These are phyloP conservation scores for Gobiocypris rarus DNA, from an alignment of 2,113 vertebrate species.

Conservation along the genomic window DNA sequence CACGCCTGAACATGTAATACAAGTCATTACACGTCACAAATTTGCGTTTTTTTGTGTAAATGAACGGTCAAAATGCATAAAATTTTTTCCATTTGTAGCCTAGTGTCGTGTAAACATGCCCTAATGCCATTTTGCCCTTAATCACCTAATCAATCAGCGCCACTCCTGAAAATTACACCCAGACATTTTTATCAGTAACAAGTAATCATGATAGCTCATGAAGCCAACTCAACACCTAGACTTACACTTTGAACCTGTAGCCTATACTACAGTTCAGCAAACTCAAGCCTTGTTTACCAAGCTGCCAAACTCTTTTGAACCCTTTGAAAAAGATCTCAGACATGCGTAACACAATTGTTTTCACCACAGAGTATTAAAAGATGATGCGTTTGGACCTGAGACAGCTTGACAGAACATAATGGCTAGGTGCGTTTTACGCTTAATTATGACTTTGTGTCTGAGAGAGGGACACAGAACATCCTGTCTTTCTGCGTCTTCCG, in stretches of 20 bases:
- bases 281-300: conserved; percentile 16
- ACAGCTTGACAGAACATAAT: conserved; percentile 15
- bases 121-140: not conserved
- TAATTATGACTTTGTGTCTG: conserved; percentile 26
- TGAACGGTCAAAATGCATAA: no score
- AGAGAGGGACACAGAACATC: conserved; percentile 63
- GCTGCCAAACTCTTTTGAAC: conserved; percentile 28
- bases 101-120: no score
- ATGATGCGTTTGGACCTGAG: not conserved
- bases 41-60: no score
- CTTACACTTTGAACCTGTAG: conserved; percentile 40
- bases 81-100: no score
- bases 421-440: not conserved
- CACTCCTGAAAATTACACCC: conserved; percentile 27
- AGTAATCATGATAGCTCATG: conserved; percentile 23
- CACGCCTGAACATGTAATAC: no score
- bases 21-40: no score
- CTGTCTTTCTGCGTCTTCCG: conserved; percentile 81
- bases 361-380: conserved; percentile 4
- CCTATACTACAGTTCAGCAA: conserved; percentile 7
- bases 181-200: conserved; percentile 27
- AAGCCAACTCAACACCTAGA: conserved; percentile 33
- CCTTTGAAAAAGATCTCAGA: not conserved
- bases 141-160: not conserved
- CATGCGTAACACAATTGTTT: not conserved